Conservation (phyloP, 2,113 vertebrate genomes). For the Phalacrocorax brasilianus region DNA sequence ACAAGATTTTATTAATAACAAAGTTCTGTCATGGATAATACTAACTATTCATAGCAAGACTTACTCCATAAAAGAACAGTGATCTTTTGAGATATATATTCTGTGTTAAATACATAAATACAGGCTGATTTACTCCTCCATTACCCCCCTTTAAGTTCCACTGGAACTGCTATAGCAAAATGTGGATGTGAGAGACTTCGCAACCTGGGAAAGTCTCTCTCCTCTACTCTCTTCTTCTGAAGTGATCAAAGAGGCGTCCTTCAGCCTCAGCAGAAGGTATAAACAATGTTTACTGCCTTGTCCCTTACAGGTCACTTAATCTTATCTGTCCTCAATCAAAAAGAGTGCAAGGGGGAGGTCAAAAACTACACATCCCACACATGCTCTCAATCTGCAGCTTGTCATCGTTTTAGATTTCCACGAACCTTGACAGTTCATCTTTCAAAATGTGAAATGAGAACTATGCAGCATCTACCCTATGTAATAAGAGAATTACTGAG, state of each 20-base stretch:
- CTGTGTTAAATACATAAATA: not conserved
- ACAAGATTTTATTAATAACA: not conserved
- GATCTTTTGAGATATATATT: not conserved
- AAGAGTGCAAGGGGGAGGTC: not conserved
- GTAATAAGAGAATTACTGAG: not conserved
- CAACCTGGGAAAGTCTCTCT: not conserved
- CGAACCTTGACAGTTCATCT: not conserved
- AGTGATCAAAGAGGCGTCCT: not conserved
- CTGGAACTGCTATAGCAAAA: not conserved
- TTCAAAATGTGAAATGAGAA: not conserved
- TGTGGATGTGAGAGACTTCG: not conserved
- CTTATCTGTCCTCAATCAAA: not conserved
- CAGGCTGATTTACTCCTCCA: not conserved
- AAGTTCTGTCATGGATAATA: not conserved
- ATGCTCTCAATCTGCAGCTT: not conserved
- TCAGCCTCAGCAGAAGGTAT: not conserved
- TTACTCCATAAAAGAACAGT: not conserved
- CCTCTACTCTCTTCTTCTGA: not conserved
- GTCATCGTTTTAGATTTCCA: not conserved
- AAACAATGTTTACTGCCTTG: not conserved
- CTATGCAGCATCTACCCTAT: not conserved
- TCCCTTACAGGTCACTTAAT: not conserved
- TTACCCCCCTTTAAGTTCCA: not conserved
- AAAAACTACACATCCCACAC: not conserved
- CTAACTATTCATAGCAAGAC: not conserved